Evolutionary conservation across 2,888 invertebrate genomes (phyloP).

Genomic region (Nasonovia ribisnigri): DNA sequence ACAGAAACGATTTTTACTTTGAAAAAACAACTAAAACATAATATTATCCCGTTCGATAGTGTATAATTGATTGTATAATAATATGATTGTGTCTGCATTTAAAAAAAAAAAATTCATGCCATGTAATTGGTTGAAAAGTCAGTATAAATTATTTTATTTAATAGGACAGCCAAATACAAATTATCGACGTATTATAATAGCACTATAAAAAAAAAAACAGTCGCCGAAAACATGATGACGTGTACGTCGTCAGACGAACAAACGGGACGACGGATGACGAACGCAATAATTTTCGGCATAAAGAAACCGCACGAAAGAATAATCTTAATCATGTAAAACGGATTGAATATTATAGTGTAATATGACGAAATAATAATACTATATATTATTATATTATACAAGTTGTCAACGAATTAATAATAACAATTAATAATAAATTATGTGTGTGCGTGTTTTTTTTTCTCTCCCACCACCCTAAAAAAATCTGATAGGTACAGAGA

Average conservation of each 20-base stretch:
- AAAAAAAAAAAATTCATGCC: background rate
- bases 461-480: background rate
- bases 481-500: background rate
- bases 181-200: background rate
- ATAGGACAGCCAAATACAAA: background rate
- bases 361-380: background rate
- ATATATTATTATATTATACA: background rate
- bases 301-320: background rate
- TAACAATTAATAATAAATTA: background rate
- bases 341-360: background rate
- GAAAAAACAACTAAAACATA: background rate
- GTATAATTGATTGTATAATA: too few species aligned
- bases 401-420: background rate
- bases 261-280: background rate
- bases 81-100: background rate
- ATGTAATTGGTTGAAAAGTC: background rate
- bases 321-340: background rate
- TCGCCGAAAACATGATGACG: background rate
- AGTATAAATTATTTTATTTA: constrained; percentile 8
- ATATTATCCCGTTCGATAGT: background rate
- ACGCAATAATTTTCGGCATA: background rate
- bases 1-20: background rate
- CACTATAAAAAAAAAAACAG: background rate
- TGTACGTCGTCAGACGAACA: background rate
- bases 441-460: background rate